Evolutionary conservation across 2,888 invertebrate species (phyloP).

Genomic region (Ochlodes sylvanus): DNA sequence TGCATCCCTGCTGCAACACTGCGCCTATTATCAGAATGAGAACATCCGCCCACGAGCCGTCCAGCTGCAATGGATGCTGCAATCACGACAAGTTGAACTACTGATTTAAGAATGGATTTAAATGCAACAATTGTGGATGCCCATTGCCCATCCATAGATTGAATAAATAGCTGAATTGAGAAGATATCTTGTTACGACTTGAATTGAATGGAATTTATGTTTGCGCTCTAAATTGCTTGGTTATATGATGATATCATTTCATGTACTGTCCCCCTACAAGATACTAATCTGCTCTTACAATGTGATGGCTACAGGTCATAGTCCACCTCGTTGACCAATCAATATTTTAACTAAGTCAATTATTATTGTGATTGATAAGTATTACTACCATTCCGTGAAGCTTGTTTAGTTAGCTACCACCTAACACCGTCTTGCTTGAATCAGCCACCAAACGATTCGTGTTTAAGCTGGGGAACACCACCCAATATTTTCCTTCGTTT

Average conservation of each 20-base stretch:
- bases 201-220: conserved; percentile 7
- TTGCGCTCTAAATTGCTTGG: conserved; percentile 1
- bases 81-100: conserved; percentile 39
- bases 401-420: too few relatives aligned
- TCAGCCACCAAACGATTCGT: too few relatives aligned
- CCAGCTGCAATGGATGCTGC: conserved; percentile 72
- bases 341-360: too few relatives aligned
- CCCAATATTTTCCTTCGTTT: too few relatives aligned
- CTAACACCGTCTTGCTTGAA: too few relatives aligned
- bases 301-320: too few relatives aligned
- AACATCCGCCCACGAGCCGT: conserved; percentile 81
- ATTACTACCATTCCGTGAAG: too few relatives aligned
- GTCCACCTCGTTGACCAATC: too few relatives aligned
- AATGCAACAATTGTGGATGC: conserved; percentile 14
- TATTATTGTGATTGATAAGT: too few relatives aligned
- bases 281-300: too few relatives aligned
- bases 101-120: conserved; percentile 17
- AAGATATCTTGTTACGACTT: conserved; percentile 13
- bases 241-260: background rate
- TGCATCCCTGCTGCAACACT: conserved; percentile 85
- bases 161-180: conserved; percentile 15
- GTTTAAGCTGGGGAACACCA: too few relatives aligned
- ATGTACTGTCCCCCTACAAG: background rate
- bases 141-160: conserved; percentile 19
- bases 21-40: conserved; percentile 84